Evolutionary conservation across 2,888 invertebrate genomes (phyloP), one percentile per base, ranked within the genome.

Genomic region (Scaeva pyrastri): DNA sequence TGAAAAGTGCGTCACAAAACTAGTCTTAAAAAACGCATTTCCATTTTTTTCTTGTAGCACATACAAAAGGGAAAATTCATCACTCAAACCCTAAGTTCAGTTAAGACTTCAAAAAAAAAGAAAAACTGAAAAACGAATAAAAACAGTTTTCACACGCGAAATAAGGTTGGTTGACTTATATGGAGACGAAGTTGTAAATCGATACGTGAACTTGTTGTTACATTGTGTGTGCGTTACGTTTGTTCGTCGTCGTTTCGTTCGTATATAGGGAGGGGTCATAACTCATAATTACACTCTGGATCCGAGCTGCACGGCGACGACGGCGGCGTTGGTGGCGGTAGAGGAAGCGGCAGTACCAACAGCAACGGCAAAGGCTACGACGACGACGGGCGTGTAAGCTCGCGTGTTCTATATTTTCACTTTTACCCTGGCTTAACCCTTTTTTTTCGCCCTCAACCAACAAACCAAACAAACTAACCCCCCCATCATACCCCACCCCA

Each of bases 121-220:
- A 23, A 60, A 26, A 41, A 66, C n/a, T n/a, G n/a, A 82, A 66
- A 66, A 36, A 7, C 36, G 7, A 66, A 66, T 31, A 78, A 80
- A 50, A 84, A 75, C 48, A 45, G 72, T 85, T 68, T 81, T 81
- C 81, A 81, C 76, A 85, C 85, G 85, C 85, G 75, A 85, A 77
- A 55, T 81, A 85, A 81, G 81, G 70, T 85, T 82, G 82, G 86
- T 86, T 86, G 82, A 86, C 82, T 86, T 77, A 82, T 78, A 74
- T 74, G 77, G 82, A 71, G 56, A 31, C 2, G 31, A 77, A 82
- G 82, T 86, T 78, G 86, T 82, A 82, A 82, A 86, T 86, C 86
- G 82, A 86, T 86, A 82, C 82, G 86, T 82, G 86, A 86, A 86
- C 86, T 86, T 86, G 77, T 85, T 85, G 72, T 84, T 84, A 79